Conservation (phyloP, 2,888 invertebrate species). For the Clanis bilineata region DNA sequence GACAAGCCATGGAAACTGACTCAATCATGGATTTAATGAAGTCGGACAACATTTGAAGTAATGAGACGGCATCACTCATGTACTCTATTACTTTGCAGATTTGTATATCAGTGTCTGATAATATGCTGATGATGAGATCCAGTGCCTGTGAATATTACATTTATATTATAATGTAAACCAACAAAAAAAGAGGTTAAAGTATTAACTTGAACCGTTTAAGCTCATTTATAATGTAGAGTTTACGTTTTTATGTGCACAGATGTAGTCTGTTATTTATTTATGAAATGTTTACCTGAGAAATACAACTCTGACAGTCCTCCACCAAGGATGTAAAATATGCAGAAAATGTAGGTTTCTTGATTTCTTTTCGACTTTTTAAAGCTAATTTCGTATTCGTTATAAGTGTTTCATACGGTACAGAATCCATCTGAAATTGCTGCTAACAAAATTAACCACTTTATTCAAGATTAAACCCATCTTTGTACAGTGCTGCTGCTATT, state of each 20-base stretch:
- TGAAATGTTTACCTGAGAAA: conserved; percentile 48
- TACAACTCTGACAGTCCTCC: conserved; percentile 51
- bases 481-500: too few relatives aligned
- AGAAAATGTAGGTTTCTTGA: conserved; percentile 37
- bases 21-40: conserved; percentile 52
- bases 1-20: conserved; percentile 46
- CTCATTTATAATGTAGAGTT: too few relatives aligned
- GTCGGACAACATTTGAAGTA: conserved; percentile 54
- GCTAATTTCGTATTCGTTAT: conserved; percentile 47
- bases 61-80: conserved; percentile 48
- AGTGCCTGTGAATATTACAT: conserved; percentile 53
- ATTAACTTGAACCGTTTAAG: too few relatives aligned
- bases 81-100: conserved; percentile 40
- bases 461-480: too few relatives aligned
- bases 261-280: too few relatives aligned
- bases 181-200: too few relatives aligned
- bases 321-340: conserved; percentile 44
- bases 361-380: conserved; percentile 31
- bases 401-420: conserved; percentile 42
- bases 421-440: conserved; percentile 40
- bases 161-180: too few relatives aligned
- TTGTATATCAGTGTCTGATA: conserved; percentile 38
- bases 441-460: conserved; percentile 33
- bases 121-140: conserved; percentile 38
- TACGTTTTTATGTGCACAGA: too few relatives aligned